These are phyloP conservation scores for Synergus laeviventris DNA, from an alignment of 2,888 invertebrate species.

Conservation along the genomic window DNA sequence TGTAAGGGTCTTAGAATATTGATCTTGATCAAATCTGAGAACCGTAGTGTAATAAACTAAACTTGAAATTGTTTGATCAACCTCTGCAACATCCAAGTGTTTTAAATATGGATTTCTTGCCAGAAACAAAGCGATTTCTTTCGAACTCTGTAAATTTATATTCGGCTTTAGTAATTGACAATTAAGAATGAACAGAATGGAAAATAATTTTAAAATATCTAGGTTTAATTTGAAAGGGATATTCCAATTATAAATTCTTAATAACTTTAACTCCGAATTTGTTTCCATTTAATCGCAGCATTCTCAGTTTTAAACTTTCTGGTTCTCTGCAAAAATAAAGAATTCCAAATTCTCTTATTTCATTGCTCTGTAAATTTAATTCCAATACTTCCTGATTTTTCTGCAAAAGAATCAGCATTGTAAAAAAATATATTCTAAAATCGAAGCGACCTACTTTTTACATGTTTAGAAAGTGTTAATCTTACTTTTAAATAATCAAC, in stretches of 20 bases:
- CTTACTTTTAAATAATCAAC: constrained; percentile 61
- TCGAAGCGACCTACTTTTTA: neutral
- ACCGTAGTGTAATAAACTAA: constrained; percentile 78
- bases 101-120: constrained; percentile 76
- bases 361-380: constrained; percentile 80
- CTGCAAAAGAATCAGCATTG: constrained; percentile 68
- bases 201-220: no score
- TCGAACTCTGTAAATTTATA: constrained; percentile 74
- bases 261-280: constrained; percentile 77
- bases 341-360: constrained; percentile 77
- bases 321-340: constrained; percentile 59
- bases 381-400: constrained; percentile 77
- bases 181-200: no score
- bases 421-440: neutral
- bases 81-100: constrained; percentile 79
- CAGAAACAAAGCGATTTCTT: constrained; percentile 77
- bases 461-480: neutral
- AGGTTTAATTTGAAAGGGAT: neutral
- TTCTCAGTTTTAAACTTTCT: constrained; percentile 75
- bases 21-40: constrained; percentile 74
- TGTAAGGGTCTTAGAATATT: constrained; percentile 66
- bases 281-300: constrained; percentile 80
- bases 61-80: constrained; percentile 78
- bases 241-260: neutral
- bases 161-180: no score